phyloP scores from a whole-genome alignment of 2,797 vertebrate species.

The Balearica regulorum region DNA sequence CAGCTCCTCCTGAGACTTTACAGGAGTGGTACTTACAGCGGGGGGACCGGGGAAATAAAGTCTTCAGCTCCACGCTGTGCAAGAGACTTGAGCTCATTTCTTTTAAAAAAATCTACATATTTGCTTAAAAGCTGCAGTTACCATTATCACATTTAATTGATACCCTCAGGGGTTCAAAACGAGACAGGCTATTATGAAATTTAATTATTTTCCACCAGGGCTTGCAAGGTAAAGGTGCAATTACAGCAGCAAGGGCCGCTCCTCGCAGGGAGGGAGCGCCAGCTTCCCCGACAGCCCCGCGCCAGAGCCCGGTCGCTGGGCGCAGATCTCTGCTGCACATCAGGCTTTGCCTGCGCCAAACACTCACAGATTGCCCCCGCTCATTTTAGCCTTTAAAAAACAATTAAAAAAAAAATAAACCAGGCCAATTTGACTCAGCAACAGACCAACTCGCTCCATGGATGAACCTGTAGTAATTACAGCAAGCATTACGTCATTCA shows the following conservation, averaged over 20 bases:
- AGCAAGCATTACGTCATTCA: not conserved
- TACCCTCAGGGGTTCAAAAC: not conserved
- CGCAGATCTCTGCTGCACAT: fast-evolving
- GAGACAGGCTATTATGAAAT: not conserved
- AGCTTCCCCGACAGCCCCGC: not conserved
- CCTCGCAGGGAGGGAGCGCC: not conserved
- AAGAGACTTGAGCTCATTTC: not conserved
- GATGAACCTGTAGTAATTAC: not conserved
- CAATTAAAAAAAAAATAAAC: not conserved
- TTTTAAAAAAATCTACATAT: not conserved
- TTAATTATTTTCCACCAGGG: not conserved
- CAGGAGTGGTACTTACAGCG: not conserved
- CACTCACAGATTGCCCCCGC: too few species aligned
- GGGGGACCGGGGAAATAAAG: not conserved
- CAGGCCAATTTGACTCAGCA: not conserved
- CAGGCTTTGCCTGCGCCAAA: not conserved
- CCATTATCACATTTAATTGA: not conserved
- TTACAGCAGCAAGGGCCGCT: not conserved
- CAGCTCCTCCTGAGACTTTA: not conserved
- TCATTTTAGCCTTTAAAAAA: not conserved
- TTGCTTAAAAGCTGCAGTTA: constrained; percentile 6
- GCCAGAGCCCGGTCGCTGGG: not conserved
- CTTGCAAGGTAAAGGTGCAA: not conserved
- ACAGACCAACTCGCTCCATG: not conserved
- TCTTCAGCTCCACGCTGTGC: not conserved